phyloP scores from a whole-genome alignment of 1,140 invertebrate species.

The Temnothorax curvispinosus region DNA sequence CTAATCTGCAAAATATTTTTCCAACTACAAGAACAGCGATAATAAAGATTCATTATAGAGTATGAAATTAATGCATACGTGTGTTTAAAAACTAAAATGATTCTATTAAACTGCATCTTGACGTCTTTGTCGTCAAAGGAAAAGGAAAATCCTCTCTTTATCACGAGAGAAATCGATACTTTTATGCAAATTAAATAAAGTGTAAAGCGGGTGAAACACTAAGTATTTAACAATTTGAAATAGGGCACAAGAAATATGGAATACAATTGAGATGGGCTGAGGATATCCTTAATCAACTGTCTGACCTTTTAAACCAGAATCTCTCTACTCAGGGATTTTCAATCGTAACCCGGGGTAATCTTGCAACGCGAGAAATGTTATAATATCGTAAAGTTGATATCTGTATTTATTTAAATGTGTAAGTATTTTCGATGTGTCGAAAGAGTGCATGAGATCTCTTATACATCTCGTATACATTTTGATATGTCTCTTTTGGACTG shows the following conservation, averaged over 20 bases:
- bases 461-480: not conserved
- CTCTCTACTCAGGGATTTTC: not conserved
- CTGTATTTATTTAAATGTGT: not conserved
- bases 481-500: not conserved
- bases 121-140: constrained; percentile 4
- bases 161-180: not conserved
- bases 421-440: not conserved
- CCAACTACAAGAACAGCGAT: not conserved
- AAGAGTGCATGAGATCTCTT: not conserved
- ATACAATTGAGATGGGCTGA: not conserved
- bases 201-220: constrained; percentile 7
- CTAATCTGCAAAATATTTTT: not conserved
- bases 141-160: not conserved
- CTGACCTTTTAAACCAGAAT: not conserved
- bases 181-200: constrained; percentile 39
- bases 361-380: not conserved
- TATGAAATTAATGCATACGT: not conserved
- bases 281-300: not conserved
- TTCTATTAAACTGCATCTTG: not conserved
- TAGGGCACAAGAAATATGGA: not conserved
- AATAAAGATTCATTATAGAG: not conserved
- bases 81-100: not conserved
- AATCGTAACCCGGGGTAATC: not conserved
- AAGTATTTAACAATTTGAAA: constrained; percentile 2
- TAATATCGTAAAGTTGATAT: not conserved